Conservation (phyloP, 1,140 invertebrate genomes). For the Zaprionus nigranus region DNA sequence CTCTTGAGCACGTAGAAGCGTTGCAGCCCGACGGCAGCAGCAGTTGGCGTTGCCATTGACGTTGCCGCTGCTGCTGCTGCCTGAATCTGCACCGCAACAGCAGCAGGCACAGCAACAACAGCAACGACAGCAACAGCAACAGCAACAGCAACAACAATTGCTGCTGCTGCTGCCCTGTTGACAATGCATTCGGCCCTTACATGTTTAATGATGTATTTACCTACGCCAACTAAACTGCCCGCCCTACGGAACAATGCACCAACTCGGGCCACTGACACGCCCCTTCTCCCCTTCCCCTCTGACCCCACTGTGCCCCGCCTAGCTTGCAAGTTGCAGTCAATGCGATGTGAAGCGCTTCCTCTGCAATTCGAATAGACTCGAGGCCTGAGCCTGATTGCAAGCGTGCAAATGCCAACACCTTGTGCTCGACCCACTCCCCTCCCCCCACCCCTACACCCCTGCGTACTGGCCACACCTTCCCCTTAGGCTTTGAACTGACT, state of each 20-base stretch:
- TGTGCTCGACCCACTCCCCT: constrained; percentile 14
- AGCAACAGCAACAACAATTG: background rate
- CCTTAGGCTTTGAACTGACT: background rate
- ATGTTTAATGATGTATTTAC: constrained; percentile 82
- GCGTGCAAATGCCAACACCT: constrained; percentile 77
- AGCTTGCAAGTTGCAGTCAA: constrained; percentile 7
- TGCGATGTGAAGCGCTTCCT: background rate
- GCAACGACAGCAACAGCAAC: constrained; percentile 31
- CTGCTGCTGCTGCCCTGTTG: constrained; percentile 55
- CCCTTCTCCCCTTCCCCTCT: background rate
- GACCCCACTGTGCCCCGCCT: background rate
- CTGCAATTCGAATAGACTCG: background rate
- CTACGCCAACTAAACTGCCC: constrained; percentile 73
- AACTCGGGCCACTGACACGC: background rate
- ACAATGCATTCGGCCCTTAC: constrained; percentile 78
- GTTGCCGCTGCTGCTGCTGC: constrained; percentile 1
- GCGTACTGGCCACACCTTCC: background rate
- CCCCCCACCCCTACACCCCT: background rate
- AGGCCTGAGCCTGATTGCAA: constrained; percentile 54
- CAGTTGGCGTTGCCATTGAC: constrained; percentile 2
- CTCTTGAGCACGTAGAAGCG: constrained; percentile 45
- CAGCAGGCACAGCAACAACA: background rate
- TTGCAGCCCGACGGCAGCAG: constrained; percentile 6
- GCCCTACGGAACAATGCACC: constrained; percentile 3
- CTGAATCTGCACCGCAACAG: background rate